Evolutionary conservation across 2,888 invertebrate species (phyloP).

Genomic region (Rotaria macrura): DNA sequence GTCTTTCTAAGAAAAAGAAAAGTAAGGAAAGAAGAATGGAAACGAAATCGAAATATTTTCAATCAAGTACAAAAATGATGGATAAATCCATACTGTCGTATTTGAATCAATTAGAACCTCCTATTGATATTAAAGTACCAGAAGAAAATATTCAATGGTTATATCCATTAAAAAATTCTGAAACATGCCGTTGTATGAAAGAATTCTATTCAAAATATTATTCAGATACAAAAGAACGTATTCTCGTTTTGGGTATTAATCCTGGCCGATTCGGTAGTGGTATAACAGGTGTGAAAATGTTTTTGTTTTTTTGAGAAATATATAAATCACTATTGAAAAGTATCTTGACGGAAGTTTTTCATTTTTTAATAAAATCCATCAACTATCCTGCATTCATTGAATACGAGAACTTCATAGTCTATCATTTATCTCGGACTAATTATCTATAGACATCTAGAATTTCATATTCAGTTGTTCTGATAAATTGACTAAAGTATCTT

Average conservation of each 20-base stretch:
- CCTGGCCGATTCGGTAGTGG: conserved; percentile 16
- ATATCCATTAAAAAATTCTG: not conserved
- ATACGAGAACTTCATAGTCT: too few species aligned
- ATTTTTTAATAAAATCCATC: too few species aligned
- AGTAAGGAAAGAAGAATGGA: too few species aligned
- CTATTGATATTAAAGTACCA: not conserved
- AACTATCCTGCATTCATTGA: too few species aligned
- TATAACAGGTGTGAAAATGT: not conserved
- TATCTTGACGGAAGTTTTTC: too few species aligned
- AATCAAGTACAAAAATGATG: not conserved
- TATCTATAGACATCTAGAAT: too few species aligned
- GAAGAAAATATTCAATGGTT: not conserved
- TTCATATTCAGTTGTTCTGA: too few species aligned
- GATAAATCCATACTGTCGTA: not conserved
- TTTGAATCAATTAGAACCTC: not conserved
- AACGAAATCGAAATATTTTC: not conserved
- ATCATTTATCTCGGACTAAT: too few species aligned
- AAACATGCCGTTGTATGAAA: not conserved
- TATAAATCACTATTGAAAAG: too few species aligned
- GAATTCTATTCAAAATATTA: not conserved
- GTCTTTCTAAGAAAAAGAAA: too few species aligned
- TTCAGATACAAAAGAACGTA: not conserved
- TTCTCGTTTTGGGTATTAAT: not conserved
- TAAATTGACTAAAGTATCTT: too few species aligned
- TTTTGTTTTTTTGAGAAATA: too few species aligned